These are phyloP conservation scores for Ectobius pallidus DNA, from an alignment of 2,888 invertebrate species.

Conservation along the genomic window DNA sequence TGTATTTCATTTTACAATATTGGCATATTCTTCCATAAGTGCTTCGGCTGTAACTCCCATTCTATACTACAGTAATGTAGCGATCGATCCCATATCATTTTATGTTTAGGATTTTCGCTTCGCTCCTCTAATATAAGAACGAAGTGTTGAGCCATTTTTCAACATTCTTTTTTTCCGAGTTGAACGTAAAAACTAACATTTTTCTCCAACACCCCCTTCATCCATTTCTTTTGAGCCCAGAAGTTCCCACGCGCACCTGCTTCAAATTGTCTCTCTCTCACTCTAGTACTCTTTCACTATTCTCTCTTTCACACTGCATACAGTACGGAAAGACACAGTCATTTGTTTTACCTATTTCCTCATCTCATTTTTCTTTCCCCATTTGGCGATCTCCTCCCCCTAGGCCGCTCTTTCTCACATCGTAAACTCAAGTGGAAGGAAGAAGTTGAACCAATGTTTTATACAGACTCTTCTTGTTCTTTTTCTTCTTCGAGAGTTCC, in stretches of 20 bases:
- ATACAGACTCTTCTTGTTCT: background rate
- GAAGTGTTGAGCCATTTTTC: conserved; percentile 9
- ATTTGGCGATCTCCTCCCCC: conserved; percentile 36
- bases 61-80: too few species aligned
- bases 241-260: conserved; percentile 31
- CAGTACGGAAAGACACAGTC: conserved; percentile 29
- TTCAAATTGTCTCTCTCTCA: conserved; percentile 27
- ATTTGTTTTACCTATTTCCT: conserved; percentile 42
- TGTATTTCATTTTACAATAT: too few species aligned
- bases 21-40: too few species aligned
- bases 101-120: background rate
- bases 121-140: background rate
- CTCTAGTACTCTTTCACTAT: background rate
- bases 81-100: background rate
- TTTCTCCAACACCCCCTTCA: conserved; percentile 34
- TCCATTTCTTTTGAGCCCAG: conserved; percentile 34
- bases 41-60: too few species aligned
- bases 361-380: conserved; percentile 40
- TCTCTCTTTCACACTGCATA: conserved; percentile 24
- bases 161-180: background rate
- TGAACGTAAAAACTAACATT: conserved; percentile 18
- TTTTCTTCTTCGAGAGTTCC: too few species aligned
- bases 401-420: conserved; percentile 39
- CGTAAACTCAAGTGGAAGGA: conserved; percentile 39
- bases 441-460: conserved; percentile 34